Conservation (phyloP, 2,888 invertebrate species). For the Papilio protenor region DNA sequence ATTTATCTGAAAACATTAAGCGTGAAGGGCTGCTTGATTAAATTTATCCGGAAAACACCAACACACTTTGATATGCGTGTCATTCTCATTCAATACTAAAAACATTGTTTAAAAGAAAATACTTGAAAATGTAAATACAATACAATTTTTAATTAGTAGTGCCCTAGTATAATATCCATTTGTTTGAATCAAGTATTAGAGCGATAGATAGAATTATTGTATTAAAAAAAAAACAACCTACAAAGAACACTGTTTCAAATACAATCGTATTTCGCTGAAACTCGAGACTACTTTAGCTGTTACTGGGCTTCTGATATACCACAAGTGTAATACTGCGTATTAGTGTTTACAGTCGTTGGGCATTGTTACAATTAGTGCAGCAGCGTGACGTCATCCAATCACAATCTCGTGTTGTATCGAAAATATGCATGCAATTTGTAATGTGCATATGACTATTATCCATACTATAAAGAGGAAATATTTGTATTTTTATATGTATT, state of each 20-base stretch:
- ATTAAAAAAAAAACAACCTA: too few relatives aligned
- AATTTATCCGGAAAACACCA: background rate
- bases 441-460: background rate
- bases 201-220: too few relatives aligned
- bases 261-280: background rate
- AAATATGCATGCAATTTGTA: background rate
- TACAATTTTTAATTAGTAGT: background rate
- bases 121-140: background rate
- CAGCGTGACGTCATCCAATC: background rate
- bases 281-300: background rate
- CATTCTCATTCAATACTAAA: background rate
- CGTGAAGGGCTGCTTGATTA: slow-evolving; percentile 1
- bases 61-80: background rate
- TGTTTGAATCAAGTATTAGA: background rate
- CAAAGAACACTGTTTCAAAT: background rate
- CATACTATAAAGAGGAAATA: too few relatives aligned
- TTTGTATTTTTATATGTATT: too few relatives aligned
- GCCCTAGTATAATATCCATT: background rate
- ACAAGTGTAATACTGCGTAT: background rate
- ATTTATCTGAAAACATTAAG: background rate
- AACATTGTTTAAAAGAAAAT: background rate
- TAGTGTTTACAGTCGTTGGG: background rate
- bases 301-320: background rate
- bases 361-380: background rate
- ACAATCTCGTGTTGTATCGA: too few relatives aligned